Evolutionary conservation across 2,888 invertebrate species (phyloP).

Genomic region (Spatulosminthurus flaviceps): DNA sequence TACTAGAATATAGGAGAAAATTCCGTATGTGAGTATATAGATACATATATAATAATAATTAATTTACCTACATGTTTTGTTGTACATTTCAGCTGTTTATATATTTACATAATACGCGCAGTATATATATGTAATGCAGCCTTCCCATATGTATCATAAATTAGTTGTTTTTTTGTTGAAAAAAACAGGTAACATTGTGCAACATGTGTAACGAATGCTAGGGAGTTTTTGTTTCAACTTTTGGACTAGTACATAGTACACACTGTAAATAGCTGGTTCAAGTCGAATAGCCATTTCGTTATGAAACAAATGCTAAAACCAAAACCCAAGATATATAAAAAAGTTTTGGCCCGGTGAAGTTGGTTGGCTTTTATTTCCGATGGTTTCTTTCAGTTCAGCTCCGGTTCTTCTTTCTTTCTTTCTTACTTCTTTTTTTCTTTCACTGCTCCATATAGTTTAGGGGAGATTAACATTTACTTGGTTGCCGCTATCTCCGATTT

Average conservation of each 20-base stretch:
- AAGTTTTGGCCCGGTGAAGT: slow-evolving; percentile 19
- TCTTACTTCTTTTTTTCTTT: slow-evolving; percentile 11
- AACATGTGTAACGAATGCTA: slow-evolving; percentile 24
- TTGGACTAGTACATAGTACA: background rate
- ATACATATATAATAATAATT: background rate
- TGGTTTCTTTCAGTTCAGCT: background rate
- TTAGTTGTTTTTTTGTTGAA: background rate
- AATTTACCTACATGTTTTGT: background rate
- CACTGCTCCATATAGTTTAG: background rate
- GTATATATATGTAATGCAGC: background rate
- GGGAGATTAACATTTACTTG: background rate
- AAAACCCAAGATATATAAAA: too few species aligned
- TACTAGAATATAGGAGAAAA: background rate
- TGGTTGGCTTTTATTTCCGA: background rate
- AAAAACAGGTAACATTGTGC: slow-evolving; percentile 39
- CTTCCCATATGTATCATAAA: background rate
- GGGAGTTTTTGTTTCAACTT: background rate
- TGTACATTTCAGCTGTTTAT: too few species aligned
- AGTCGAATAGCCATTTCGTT: slow-evolving; percentile 10
- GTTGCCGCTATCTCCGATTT: slow-evolving; percentile 48
- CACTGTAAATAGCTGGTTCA: background rate
- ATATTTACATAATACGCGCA: background rate
- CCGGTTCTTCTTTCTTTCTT: background rate
- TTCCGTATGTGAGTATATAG: background rate
- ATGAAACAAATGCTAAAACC: slow-evolving; percentile 2